phyloP scores from a whole-genome alignment of 2,888 invertebrate species.

The Drosophila setosimentum region DNA sequence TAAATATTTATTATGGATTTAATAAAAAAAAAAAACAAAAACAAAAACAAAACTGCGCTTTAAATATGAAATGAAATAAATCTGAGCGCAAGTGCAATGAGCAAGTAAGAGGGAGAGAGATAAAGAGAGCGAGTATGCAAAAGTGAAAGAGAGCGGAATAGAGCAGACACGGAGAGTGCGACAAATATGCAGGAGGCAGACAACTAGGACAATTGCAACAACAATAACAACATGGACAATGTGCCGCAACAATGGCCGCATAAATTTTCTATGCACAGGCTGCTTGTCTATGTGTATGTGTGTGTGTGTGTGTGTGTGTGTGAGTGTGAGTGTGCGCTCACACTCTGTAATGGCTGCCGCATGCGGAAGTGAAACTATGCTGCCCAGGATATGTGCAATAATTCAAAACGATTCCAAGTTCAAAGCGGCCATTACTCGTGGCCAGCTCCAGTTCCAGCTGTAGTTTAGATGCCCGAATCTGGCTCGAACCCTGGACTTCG shows the following conservation, averaged over 20 bases:
- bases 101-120: slow-evolving; percentile 15
- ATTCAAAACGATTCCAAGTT: slow-evolving; percentile 84
- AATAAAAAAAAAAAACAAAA: slow-evolving; percentile 13
- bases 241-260: slow-evolving; percentile 77
- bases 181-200: slow-evolving; percentile 77
- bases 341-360: slow-evolving; percentile 66
- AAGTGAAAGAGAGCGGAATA: slow-evolving; percentile 16
- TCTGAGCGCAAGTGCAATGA: slow-evolving; percentile 56
- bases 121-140: slow-evolving; percentile 8
- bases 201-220: slow-evolving; percentile 68
- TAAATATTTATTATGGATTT: slow-evolving; percentile 49
- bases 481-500: slow-evolving; percentile 12
- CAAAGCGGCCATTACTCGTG: slow-evolving; percentile 83
- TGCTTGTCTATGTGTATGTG: slow-evolving; percentile 27
- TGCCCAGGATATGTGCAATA: slow-evolving; percentile 81
- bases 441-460: slow-evolving; percentile 35
- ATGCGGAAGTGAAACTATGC: slow-evolving; percentile 80
- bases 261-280: slow-evolving; percentile 72
- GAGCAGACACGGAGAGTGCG: slow-evolving; percentile 70
- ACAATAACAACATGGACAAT: slow-evolving; percentile 56
- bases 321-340: slow-evolving; percentile 43
- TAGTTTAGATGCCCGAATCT: slow-evolving; percentile 1
- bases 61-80: slow-evolving; percentile 52
- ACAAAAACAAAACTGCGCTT: slow-evolving; percentile 32
- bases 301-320: slow-evolving; percentile 37